Percentiles rank a stretch among this genome's conserved stretches.
These are phyloP conservation scores for Cyanoderma ruficeps DNA, from an alignment of 2,113 vertebrate genomes.

Conservation along the genomic window DNA sequence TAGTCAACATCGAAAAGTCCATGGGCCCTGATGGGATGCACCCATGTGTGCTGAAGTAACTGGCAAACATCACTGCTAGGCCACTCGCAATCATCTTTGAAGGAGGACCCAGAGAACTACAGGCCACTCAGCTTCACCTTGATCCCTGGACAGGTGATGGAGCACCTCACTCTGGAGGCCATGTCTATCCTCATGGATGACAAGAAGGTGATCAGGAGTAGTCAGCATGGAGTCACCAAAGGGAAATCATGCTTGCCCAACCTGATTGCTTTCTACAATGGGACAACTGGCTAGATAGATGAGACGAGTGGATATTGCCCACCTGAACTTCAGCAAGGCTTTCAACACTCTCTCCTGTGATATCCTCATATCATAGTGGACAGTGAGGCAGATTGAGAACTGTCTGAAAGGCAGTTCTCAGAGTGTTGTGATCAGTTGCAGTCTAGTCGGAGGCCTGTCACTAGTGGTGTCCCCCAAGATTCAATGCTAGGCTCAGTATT, in stretches of 20 bases:
- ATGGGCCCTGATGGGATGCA: not conserved
- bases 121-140: not conserved
- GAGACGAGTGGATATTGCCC: not conserved
- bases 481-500: not conserved
- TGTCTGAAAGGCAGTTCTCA: not conserved
- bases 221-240: not conserved
- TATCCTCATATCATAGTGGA: not conserved
- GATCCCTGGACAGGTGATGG: not conserved
- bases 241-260: not conserved
- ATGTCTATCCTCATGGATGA: not conserved
- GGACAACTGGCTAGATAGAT: not conserved
- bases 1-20: not conserved
- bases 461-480: not conserved
- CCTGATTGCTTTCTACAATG: not conserved
- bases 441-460: not conserved
- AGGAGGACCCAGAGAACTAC: not conserved
- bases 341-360: not conserved
- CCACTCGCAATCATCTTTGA: not conserved
- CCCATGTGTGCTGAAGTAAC: not conserved
- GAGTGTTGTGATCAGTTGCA: not conserved
- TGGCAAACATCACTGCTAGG: not conserved
- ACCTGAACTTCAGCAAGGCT: not conserved
- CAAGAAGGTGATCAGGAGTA: not conserved
- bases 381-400: not conserved
- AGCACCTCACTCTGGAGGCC: not conserved